Conservation (phyloP, 23 tunicate genomes). For the Botrylloides violaceus region DNA sequence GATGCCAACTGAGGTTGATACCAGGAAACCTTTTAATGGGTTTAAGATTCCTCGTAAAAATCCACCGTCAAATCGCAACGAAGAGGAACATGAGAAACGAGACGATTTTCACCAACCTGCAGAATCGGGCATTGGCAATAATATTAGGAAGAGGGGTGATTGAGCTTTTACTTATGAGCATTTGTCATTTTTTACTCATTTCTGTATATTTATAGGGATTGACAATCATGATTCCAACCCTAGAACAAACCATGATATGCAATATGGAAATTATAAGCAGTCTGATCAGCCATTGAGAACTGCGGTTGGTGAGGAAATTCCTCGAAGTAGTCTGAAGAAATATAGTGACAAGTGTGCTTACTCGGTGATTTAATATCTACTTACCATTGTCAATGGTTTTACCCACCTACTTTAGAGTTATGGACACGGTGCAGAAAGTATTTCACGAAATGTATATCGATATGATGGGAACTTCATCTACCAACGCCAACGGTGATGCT, state of each 20-base stretch:
- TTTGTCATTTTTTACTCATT: no score
- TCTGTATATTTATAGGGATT: no score
- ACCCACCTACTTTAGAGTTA: slow-evolving; percentile 34
- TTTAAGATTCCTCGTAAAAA: slow-evolving; percentile 23
- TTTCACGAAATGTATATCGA: slow-evolving; percentile 81
- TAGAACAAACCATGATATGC: background rate
- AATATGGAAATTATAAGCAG: background rate
- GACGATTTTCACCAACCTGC: no score
- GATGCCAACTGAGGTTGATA: slow-evolving; percentile 17
- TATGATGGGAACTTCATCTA: slow-evolving; percentile 28
- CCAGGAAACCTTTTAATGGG: slow-evolving; percentile 18
- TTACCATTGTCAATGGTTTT: background rate
- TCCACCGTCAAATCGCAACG: background rate
- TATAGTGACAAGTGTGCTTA: slow-evolving; percentile 61
- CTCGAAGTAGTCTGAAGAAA: slow-evolving; percentile 25
- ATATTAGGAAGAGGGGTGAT: no score
- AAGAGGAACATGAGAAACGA: background rate
- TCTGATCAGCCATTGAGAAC: background rate
- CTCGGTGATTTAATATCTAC: background rate
- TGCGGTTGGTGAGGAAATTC: background rate
- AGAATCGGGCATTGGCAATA: no score
- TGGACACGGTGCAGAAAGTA: slow-evolving; percentile 56
- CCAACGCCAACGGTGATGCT: background rate
- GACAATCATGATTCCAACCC: background rate
- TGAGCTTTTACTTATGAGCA: no score